Base-by-base conservation (phyloP, 2,888 invertebrate genomes). In the Ethmia dodecea region DNA sequence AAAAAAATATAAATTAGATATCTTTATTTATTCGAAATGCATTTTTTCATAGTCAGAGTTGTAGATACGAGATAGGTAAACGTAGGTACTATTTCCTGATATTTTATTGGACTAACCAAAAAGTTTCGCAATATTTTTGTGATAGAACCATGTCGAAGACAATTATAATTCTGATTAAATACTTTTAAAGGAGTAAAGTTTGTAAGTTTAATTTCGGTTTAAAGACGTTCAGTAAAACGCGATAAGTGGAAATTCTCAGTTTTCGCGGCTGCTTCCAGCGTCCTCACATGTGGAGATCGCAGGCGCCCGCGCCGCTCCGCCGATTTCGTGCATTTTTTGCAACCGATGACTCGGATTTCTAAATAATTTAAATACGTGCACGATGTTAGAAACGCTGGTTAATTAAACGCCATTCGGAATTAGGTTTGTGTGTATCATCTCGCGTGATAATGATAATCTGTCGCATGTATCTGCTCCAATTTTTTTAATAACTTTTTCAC, bases 281-380 rank as follows among this genome's bases (percentile, higher is more conserved):
- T 40, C 40, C 45, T 43, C 57, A 59, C 56, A 52, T 68, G 59
- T 65, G 62, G 56, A 39, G 47, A 40, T 47, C 31, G 38, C 37
- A 42, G 52, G 55, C 42, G 43, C 42, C 31, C 61, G 81, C 80
- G 77, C 55, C 68, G 81, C 80, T 78, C 55, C 68, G 76, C 26
- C 76, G 83, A 69, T 74, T 78, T 76, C 78, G 72, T 79, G 70
- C 79, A 72, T 73, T 81, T 83, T 78, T 70, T 70, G 66, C 80
- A 78, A 73, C 62, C 71, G 80, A 72, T 70, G 68, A 70, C 73
- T 71, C 58, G 58, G 79, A 72, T 84, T 84, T 84, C 84, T 84
- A 84, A 83, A 83, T 81, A 76, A 84, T 84, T 81, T 83, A 79
- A 81, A 83, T 83, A 79, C 75, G 68, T 64, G 76, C 80, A 80